Evolutionary conservation across 2,797 vertebrate species (phyloP), one percentile per base, ranked within the genome.

Genomic region (Danio albolineatus): DNA sequence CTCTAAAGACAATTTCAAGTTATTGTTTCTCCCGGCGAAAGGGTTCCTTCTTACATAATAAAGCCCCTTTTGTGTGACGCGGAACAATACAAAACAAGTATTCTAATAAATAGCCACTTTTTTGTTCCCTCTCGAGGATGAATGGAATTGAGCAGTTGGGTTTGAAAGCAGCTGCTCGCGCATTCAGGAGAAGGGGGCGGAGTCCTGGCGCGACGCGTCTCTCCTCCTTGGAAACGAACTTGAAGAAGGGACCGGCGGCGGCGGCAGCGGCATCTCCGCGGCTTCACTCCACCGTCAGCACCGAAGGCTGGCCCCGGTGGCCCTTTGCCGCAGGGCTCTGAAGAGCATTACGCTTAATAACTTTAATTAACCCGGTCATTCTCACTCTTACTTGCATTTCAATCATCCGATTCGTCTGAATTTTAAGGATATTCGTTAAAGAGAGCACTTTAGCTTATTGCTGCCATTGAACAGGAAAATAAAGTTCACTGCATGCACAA

Each of bases 61-160:
- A 95, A 95, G 93, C 92, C 94, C 90, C 96, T 96, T 98, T 98
- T 99, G 97, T 98, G 95, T 91, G 90, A 93, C 93, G 84, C 91
- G 69, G 96, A 98, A 98, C 97, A 99, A 98, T 97, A 95, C 94
- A 94, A 96, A 97, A 98, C 95, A 96, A 98, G 96, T 95, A 95
- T 96, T 95, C 96, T 96, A 96, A 96, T 97, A 97, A 98, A 98
- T 96, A 95, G 96, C 94, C 96, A 95, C 95, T 95, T 94, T 97
- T 96, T 96, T 95, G 94, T 95, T 94, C 94, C 92, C 91, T 86
- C 91, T 94, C 93, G 90, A 92, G 94, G 92, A 94, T 97, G 97
- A 98, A 98, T 97, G 94, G 96, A 94, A 90, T 93, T 88, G 95
- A 98, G 95, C 96, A 92, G 95, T 94, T 94, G 95, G 95, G 91